Evolutionary conservation across 2,797 vertebrate genomes (phyloP).

Genomic region (Aphelocoma californica): DNA sequence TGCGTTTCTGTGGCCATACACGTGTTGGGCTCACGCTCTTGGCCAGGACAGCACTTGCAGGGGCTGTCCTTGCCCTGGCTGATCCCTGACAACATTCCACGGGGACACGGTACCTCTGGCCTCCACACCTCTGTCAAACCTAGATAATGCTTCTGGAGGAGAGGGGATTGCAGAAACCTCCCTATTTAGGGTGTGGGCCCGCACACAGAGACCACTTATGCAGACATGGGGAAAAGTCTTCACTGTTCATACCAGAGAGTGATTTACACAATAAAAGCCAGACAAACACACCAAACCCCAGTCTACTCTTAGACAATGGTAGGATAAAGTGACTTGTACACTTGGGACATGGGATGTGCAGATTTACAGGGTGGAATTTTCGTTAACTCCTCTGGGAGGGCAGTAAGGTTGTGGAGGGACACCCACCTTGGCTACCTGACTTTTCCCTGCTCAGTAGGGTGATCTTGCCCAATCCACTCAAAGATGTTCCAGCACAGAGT

Average conservation of each 20-base stretch:
- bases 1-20: accelerated
- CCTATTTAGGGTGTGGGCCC: not conserved
- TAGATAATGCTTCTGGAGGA: not conserved
- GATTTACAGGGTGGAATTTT: not conserved
- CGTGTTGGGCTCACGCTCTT: accelerated
- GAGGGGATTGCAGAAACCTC: not conserved
- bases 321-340: not conserved
- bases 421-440: accelerated
- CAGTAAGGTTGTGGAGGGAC: not conserved
- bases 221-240: not conserved
- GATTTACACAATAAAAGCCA: not conserved
- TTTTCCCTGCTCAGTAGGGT: not conserved
- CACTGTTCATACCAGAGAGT: not conserved
- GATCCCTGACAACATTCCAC: accelerated
- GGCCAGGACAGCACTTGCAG: not conserved
- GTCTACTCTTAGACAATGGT: not conserved
- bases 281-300: not conserved
- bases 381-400: not conserved
- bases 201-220: accelerated
- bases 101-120: accelerated
- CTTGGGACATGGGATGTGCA: not conserved
- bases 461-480: not conserved
- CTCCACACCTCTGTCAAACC: not conserved
- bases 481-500: not conserved
- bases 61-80: not conserved